Conservation (phyloP, 2,797 vertebrate species). For the Hafferia zeledoni region DNA sequence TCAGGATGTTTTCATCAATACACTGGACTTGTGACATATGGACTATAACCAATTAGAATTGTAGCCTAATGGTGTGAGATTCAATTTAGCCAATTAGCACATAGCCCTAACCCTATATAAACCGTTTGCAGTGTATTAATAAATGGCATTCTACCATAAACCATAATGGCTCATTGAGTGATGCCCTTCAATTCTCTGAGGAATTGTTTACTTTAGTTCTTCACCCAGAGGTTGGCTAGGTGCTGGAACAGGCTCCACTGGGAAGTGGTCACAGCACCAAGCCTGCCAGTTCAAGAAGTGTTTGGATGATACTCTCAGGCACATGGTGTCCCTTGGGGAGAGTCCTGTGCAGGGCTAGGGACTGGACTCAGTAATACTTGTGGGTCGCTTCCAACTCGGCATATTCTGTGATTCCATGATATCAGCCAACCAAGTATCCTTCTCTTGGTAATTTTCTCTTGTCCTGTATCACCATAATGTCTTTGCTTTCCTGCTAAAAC, state of each 20-base stretch:
- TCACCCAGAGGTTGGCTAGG: background rate
- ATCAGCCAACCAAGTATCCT: background rate
- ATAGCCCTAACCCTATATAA: too few relatives aligned
- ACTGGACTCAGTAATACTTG: background rate
- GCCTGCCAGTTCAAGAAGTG: background rate
- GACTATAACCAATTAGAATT: too few relatives aligned
- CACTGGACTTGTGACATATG: too few relatives aligned
- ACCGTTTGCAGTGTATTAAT: too few relatives aligned
- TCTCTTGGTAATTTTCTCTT: background rate
- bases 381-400: background rate
- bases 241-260: background rate
- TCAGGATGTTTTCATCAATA: too few relatives aligned
- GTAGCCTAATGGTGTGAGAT: too few relatives aligned
- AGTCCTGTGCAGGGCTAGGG: background rate
- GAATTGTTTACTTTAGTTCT: background rate
- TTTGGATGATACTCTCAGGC: background rate
- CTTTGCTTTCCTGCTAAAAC: background rate
- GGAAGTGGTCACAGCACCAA: background rate
- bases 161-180: too few relatives aligned
- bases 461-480: fast-evolving
- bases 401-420: background rate
- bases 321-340: background rate
- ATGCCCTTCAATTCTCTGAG: too few relatives aligned
- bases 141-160: too few relatives aligned
- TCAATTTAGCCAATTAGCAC: too few relatives aligned